Percentiles rank a stretch among this genome's conserved stretches.
Evolutionary conservation across 2,797 vertebrate species (phyloP).

Genomic region (Ctenochaetus hawaiiensis): DNA sequence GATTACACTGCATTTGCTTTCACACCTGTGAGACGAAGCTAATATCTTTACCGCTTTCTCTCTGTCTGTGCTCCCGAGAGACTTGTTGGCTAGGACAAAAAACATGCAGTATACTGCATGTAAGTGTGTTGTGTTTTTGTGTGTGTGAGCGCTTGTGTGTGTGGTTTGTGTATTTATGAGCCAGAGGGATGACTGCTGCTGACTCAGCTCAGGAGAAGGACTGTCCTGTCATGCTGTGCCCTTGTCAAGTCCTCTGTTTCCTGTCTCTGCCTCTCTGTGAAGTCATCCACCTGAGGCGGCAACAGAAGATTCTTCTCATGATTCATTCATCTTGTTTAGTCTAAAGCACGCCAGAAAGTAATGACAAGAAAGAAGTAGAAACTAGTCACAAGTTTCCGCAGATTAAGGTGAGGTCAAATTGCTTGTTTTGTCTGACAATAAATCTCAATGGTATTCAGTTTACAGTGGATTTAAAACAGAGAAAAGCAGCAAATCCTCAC

Average conservation of each 20-base stretch:
- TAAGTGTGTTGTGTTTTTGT: not conserved
- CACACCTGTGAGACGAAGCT: slow-evolving; percentile 36
- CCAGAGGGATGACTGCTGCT: slow-evolving; percentile 43
- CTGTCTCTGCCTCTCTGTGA: slow-evolving; percentile 6
- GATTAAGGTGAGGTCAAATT: not conserved
- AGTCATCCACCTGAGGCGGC: slow-evolving; percentile 4
- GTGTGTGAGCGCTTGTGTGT: slow-evolving; percentile 16
- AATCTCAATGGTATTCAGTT: not conserved
- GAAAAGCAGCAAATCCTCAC: not conserved
- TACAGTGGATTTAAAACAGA: not conserved
- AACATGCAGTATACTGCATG: slow-evolving; percentile 5
- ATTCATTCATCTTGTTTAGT: not conserved
- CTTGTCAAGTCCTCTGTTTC: slow-evolving; percentile 37
- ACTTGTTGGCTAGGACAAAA: slow-evolving; percentile 19
- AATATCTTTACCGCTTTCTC: slow-evolving; percentile 9
- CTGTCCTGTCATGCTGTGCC: slow-evolving; percentile 46
- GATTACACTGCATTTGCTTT: slow-evolving; percentile 14
- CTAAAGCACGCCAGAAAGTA: not conserved
- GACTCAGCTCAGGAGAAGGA: slow-evolving; percentile 59
- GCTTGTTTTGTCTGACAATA: not conserved
- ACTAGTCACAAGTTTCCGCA: not conserved
- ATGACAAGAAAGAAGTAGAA: not conserved
- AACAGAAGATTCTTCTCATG: not conserved
- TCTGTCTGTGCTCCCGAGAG: slow-evolving; percentile 26
- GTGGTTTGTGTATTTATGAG: slow-evolving; percentile 26